Conservation (phyloP, 2,888 invertebrate genomes). For the Clivina fossor region DNA sequence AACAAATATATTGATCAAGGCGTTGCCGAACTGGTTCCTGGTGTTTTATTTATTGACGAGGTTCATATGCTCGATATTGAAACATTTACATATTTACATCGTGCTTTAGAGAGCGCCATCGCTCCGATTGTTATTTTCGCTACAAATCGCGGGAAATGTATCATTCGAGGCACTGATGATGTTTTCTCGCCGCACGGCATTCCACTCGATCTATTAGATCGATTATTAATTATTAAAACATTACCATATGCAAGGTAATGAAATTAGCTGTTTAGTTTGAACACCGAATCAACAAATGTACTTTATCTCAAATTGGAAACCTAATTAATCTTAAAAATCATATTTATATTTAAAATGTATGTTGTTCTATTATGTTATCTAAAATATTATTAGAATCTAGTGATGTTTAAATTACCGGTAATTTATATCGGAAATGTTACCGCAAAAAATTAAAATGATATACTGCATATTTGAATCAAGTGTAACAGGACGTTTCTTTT, state of each 20-base stretch:
- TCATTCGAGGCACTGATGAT: slow-evolving; percentile 84
- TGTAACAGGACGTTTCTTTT: too few relatives aligned
- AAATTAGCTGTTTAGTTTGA: too few relatives aligned
- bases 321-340: too few relatives aligned
- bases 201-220: slow-evolving; percentile 92
- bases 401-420: too few relatives aligned
- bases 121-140: slow-evolving; percentile 98
- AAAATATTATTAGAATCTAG: too few relatives aligned
- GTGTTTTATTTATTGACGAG: slow-evolving; percentile 96
- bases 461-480: too few relatives aligned
- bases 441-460: too few relatives aligned
- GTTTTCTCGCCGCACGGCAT: slow-evolving; percentile 93
- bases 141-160: slow-evolving; percentile 92
- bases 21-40: slow-evolving; percentile 96
- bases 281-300: too few relatives aligned
- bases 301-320: too few relatives aligned
- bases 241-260: slow-evolving; percentile 69
- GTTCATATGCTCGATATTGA: slow-evolving; percentile 99
- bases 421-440: too few relatives aligned
- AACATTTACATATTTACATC: slow-evolving; percentile 97
- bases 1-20: slow-evolving; percentile 99
- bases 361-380: too few relatives aligned
- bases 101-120: slow-evolving; percentile 94
- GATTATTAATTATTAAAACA: slow-evolving; percentile 92
- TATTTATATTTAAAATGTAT: too few relatives aligned